phyloP scores from a whole-genome alignment of 1,140 invertebrate genomes.

The Drosophila willistoni region DNA sequence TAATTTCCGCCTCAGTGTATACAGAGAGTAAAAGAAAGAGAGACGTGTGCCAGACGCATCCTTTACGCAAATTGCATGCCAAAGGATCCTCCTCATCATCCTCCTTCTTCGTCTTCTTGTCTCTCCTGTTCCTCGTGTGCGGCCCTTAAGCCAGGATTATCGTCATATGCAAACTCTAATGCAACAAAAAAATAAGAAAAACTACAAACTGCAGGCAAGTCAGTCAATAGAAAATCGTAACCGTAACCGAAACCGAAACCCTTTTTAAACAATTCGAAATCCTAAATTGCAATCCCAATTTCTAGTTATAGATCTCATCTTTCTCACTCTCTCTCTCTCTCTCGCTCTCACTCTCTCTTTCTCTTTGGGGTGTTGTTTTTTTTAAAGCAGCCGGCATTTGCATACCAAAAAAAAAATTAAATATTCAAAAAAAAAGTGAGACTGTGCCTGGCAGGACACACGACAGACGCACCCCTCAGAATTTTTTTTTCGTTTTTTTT shows the following conservation, averaged over 20 bases:
- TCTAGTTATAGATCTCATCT: slow-evolving; percentile 23
- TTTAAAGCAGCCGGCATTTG: slow-evolving; percentile 65
- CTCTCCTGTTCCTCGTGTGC: slow-evolving; percentile 40
- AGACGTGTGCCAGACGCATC: slow-evolving; percentile 71
- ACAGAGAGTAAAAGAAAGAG: not conserved
- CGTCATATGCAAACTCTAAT: slow-evolving; percentile 47
- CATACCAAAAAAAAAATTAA: slow-evolving; percentile 69
- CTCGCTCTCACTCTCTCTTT: not conserved
- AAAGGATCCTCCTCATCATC: slow-evolving; percentile 49
- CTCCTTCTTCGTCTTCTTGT: slow-evolving; percentile 13
- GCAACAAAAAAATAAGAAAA: slow-evolving; percentile 35
- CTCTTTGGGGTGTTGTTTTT: slow-evolving; percentile 52
- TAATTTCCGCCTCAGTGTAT: slow-evolving; percentile 59
- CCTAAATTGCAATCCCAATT: slow-evolving; percentile 30
- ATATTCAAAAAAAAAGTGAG: slow-evolving; percentile 63
- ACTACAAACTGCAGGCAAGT: slow-evolving; percentile 50
- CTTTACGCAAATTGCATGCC: slow-evolving; percentile 60
- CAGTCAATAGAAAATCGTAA: slow-evolving; percentile 33
- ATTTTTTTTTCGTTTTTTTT: slow-evolving; percentile 56
- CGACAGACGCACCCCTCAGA: slow-evolving; percentile 67
- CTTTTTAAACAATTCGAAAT: slow-evolving; percentile 59
- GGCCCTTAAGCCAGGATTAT: slow-evolving; percentile 67
- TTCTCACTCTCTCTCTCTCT: slow-evolving; percentile 7
- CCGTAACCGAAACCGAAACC: slow-evolving; percentile 50
- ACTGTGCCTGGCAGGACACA: slow-evolving; percentile 76